These are phyloP conservation scores for Drosophila picticornis DNA, from an alignment of 2,888 invertebrate genomes.

Conservation along the genomic window DNA sequence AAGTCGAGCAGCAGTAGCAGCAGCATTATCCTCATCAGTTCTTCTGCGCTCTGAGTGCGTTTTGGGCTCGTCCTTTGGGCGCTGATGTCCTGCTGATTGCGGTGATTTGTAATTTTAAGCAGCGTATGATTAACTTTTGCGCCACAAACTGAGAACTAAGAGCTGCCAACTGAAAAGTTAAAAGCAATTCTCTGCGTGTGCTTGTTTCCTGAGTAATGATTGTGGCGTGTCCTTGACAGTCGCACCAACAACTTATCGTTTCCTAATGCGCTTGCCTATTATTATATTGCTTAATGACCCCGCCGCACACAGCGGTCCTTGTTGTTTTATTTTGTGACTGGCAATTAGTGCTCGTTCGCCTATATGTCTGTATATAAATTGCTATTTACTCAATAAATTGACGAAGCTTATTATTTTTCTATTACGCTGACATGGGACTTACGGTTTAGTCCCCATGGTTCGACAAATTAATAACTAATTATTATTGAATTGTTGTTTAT, in stretches of 20 bases:
- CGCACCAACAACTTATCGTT: constrained; percentile 40
- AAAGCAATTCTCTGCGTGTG: constrained; percentile 6
- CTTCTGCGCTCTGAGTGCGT: constrained; percentile 24
- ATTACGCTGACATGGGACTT: constrained; percentile 14
- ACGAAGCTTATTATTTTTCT: constrained; percentile 18
- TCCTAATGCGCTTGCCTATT: constrained; percentile 51
- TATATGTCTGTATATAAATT: constrained; percentile 21
- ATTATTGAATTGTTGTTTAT: background rate
- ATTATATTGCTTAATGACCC: constrained; percentile 42
- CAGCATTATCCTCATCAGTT: constrained; percentile 20
- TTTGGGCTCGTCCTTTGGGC: constrained; percentile 37
- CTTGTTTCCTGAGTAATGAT: constrained; percentile 50
- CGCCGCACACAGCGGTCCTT: background rate
- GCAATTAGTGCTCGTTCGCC: constrained; percentile 22
- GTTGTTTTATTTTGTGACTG: constrained; percentile 15
- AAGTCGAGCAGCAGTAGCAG: constrained; percentile 1
- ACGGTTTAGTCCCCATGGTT: constrained; percentile 14
- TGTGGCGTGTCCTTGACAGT: constrained; percentile 57
- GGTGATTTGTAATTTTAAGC: constrained; percentile 79
- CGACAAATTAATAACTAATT: constrained; percentile 24
- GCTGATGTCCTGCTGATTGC: constrained; percentile 63
- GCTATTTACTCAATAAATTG: constrained; percentile 24
- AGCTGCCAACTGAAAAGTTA: constrained; percentile 16
- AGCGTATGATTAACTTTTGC: constrained; percentile 76
- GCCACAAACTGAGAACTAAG: constrained; percentile 20